Conservation (phyloP, 2,113 vertebrate genomes). For the Pipra filicauda region DNA sequence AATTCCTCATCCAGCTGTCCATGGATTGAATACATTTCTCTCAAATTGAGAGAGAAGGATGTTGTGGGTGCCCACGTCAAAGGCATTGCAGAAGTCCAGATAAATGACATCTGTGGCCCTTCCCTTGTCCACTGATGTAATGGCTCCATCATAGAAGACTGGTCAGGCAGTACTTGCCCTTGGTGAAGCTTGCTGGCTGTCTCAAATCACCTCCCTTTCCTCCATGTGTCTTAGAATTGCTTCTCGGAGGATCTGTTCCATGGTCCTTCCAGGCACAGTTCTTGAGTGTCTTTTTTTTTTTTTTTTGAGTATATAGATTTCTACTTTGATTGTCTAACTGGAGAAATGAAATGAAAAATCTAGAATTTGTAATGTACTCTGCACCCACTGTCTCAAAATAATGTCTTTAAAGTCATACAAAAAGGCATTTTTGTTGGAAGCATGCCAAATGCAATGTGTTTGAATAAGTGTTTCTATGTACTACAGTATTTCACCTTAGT, state of each 20-base stretch:
- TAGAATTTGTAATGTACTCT: neutral
- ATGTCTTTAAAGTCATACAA: neutral
- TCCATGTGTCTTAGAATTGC: neutral
- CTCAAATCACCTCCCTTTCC: neutral
- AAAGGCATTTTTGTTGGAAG: neutral
- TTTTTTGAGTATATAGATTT: neutral
- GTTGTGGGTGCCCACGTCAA: neutral
- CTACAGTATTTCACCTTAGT: neutral
- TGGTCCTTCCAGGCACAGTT: neutral
- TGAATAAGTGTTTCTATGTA: neutral
- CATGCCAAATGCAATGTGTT: neutral
- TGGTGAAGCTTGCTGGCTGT: neutral
- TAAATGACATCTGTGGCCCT: neutral
- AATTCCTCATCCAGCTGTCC: neutral
- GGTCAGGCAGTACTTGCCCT: neutral
- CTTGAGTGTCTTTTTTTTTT: neutral
- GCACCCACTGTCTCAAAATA: neutral
- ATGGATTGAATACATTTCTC: rapidly evolving
- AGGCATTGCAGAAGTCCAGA: neutral
- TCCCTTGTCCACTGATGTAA: neutral
- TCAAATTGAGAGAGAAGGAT: neutral
- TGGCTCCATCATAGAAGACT: neutral
- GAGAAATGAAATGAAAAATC: neutral
- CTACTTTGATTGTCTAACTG: neutral
- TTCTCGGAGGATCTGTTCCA: neutral